phyloP scores from a whole-genome alignment of 1,140 invertebrate genomes.

The Euschistus heros region DNA sequence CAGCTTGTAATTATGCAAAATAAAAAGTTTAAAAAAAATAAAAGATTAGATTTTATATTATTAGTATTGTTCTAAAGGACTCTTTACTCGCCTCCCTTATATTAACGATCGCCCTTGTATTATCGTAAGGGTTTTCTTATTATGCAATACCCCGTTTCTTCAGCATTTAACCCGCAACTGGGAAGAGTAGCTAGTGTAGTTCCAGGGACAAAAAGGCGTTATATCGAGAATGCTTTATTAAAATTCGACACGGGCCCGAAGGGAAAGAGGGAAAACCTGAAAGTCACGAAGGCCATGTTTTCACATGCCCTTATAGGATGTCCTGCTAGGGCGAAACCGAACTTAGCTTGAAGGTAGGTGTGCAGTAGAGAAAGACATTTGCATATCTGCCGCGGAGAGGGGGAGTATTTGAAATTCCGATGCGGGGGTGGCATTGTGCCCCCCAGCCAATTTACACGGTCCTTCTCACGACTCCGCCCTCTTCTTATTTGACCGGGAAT shows the following conservation, averaged over 20 bases:
- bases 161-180: too few relatives aligned
- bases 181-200: too few relatives aligned
- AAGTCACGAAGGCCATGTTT: slow-evolving; percentile 10
- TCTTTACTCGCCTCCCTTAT: too few relatives aligned
- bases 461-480: slow-evolving; percentile 12
- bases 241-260: slow-evolving; percentile 3
- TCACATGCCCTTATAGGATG: slow-evolving; percentile 9
- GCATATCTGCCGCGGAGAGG: neutral
- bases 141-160: too few relatives aligned
- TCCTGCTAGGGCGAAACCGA: neutral
- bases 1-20: too few relatives aligned
- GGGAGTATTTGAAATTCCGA: slow-evolving; percentile 23
- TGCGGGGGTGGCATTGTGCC: slow-evolving; percentile 17
- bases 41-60: too few relatives aligned
- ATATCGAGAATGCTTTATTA: slow-evolving; percentile 4
- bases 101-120: too few relatives aligned
- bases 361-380: neutral
- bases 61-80: too few relatives aligned
- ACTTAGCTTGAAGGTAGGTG: too few relatives aligned
- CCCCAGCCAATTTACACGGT: slow-evolving; percentile 20
- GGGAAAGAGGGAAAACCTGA: slow-evolving; percentile 1
- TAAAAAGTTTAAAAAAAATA: too few relatives aligned
- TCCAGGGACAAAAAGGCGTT: too few relatives aligned
- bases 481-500: slow-evolving; percentile 10
- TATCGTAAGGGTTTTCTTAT: too few relatives aligned